Evolutionary conservation across 2,113 vertebrate species (phyloP).

Genomic region (Dicerorhinus sumatrensis): DNA sequence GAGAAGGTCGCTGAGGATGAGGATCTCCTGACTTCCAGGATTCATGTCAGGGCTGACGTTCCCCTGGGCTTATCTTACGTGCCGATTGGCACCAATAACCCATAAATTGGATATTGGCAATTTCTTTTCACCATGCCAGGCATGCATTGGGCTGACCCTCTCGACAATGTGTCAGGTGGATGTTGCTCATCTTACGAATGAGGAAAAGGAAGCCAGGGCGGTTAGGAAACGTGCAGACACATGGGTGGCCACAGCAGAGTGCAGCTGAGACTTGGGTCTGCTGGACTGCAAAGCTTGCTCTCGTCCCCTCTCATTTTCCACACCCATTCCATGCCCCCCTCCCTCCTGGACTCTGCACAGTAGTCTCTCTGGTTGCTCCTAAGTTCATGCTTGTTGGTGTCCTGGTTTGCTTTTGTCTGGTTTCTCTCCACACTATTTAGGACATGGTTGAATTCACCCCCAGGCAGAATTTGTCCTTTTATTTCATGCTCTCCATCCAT

Average conservation of each 20-base stretch:
- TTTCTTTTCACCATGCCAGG: neutral
- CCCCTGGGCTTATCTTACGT: neutral
- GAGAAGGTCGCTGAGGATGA: neutral
- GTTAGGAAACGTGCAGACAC: neutral
- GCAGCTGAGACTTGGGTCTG: accelerated
- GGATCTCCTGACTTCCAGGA: neutral
- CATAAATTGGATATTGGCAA: accelerated
- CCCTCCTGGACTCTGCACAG: too few species aligned
- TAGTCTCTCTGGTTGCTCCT: accelerated
- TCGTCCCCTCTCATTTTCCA: accelerated
- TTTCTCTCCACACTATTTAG: neutral
- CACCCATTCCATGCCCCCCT: accelerated
- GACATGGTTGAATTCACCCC: neutral
- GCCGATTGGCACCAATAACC: accelerated
- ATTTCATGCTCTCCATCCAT: accelerated
- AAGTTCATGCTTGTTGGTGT: neutral
- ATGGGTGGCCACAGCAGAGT: neutral
- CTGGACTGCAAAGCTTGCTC: accelerated
- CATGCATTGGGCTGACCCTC: accelerated
- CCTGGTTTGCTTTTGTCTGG: neutral
- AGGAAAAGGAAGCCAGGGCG: neutral
- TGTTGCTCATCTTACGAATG: neutral
- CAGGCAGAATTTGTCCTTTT: neutral
- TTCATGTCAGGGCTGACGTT: neutral
- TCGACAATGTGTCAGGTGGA: accelerated